Conservation (phyloP, 2,113 vertebrate genomes). For the Nannobrachium achirus region DNA sequence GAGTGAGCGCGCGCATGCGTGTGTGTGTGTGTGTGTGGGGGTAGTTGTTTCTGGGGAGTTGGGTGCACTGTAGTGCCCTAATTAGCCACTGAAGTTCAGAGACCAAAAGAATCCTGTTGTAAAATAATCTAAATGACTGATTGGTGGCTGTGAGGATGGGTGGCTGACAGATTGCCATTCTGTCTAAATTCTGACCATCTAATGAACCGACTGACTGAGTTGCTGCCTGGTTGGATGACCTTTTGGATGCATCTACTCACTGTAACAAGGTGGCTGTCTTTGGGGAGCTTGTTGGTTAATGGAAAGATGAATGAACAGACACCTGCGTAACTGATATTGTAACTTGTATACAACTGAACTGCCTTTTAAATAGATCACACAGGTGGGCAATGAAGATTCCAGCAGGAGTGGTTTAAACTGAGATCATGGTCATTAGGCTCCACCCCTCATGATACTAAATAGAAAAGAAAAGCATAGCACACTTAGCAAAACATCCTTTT, state of each 20-base stretch:
- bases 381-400: too few species aligned
- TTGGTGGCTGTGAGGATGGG: neutral
- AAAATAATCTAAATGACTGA: constrained; percentile 23
- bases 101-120: constrained; percentile 16
- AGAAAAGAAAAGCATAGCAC: too few species aligned
- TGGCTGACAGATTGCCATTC: neutral
- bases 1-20: constrained; percentile 1
- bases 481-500: too few species aligned
- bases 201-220: neutral
- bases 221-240: neutral
- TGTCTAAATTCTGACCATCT: neutral
- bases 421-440: too few species aligned
- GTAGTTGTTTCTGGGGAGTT: constrained; percentile 7
- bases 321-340: neutral
- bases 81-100: constrained; percentile 42
- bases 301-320: too few species aligned
- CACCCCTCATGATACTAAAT: too few species aligned
- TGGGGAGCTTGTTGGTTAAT: too few species aligned
- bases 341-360: too few species aligned
- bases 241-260: too few species aligned
- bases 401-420: too few species aligned
- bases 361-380: too few species aligned
- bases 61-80: constrained; percentile 41
- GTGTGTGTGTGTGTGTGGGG: constrained; percentile 19
- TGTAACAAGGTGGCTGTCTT: too few species aligned